Evolutionary conservation across 2,797 vertebrate species (phyloP).

Genomic region (Discoglossus pictus): DNA sequence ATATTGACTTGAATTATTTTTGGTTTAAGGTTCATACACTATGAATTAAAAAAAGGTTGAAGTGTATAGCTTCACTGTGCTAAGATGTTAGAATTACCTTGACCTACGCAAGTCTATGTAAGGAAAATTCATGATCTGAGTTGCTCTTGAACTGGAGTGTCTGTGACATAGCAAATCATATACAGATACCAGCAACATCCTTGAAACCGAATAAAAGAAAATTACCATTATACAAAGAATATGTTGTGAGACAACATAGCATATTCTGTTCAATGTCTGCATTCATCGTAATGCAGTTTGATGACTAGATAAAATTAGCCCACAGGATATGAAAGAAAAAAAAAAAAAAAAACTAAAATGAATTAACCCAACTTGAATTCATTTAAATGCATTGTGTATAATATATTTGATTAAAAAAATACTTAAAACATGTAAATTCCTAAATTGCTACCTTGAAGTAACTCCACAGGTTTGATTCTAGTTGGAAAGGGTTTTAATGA

Average conservation of each 20-base stretch:
- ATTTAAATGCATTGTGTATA: too few relatives aligned
- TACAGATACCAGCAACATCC: background rate
- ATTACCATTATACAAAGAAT: background rate
- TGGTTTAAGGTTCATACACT: background rate
- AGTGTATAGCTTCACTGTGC: background rate
- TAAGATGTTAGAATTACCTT: conserved; percentile 4
- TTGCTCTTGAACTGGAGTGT: background rate
- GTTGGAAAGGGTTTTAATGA: too few relatives aligned
- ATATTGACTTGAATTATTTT: too few relatives aligned
- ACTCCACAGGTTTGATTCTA: too few relatives aligned
- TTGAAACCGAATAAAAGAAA: conserved; percentile 9
- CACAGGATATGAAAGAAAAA: conserved; percentile 4
- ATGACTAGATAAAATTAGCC: conserved; percentile 1
- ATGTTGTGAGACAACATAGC: background rate
- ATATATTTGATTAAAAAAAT: too few relatives aligned
- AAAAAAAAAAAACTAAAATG: too few relatives aligned
- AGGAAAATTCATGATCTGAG: background rate
- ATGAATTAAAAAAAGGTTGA: too few relatives aligned
- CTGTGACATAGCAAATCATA: background rate
- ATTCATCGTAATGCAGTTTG: background rate
- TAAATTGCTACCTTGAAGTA: too few relatives aligned
- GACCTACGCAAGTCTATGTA: background rate
- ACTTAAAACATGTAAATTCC: too few relatives aligned
- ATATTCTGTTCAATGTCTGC: background rate
- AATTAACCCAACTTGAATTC: too few relatives aligned